Evolutionary conservation across 2,113 vertebrate species (phyloP).

Genomic region (Otolemur garnettii): DNA sequence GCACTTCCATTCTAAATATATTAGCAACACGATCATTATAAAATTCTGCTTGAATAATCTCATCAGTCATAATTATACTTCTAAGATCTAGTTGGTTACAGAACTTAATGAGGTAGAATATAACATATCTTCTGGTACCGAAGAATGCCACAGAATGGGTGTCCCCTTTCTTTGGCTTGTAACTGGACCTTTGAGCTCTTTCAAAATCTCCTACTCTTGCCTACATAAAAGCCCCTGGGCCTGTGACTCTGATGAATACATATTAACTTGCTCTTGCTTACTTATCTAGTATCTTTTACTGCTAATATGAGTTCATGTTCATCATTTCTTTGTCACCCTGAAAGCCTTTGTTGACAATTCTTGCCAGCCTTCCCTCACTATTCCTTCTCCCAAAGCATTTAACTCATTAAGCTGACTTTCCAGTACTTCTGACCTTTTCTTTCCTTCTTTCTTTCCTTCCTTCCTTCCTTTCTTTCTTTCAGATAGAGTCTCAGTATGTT

Average conservation of each 20-base stretch:
- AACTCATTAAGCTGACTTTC: slow-evolving; percentile 5
- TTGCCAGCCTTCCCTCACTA: not conserved
- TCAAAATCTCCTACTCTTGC: slow-evolving; percentile 39
- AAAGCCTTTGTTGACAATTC: not conserved
- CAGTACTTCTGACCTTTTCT: slow-evolving; percentile 3
- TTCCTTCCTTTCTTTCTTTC: no score
- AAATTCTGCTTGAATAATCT: not conserved
- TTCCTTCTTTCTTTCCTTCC: no score
- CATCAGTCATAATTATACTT: not conserved
- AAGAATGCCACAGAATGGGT: not conserved
- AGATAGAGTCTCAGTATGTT: no score
- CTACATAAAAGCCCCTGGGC: not conserved
- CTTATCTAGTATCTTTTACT: slow-evolving; percentile 14
- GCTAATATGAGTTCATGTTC: not conserved
- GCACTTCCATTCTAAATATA: not conserved
- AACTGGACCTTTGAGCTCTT: slow-evolving; percentile 47
- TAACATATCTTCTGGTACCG: not conserved
- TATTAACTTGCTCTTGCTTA: slow-evolving; percentile 41
- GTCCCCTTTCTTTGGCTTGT: not conserved
- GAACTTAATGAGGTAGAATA: not conserved
- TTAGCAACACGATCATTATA: not conserved
- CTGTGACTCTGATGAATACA: slow-evolving; percentile 39
- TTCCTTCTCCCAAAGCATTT: not conserved
- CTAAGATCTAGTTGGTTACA: not conserved
- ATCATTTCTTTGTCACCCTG: not conserved